Evolutionary conservation across 2,888 invertebrate genomes (phyloP), one percentile per base, ranked within the genome.

Genomic region (Cheilosia pagana): DNA sequence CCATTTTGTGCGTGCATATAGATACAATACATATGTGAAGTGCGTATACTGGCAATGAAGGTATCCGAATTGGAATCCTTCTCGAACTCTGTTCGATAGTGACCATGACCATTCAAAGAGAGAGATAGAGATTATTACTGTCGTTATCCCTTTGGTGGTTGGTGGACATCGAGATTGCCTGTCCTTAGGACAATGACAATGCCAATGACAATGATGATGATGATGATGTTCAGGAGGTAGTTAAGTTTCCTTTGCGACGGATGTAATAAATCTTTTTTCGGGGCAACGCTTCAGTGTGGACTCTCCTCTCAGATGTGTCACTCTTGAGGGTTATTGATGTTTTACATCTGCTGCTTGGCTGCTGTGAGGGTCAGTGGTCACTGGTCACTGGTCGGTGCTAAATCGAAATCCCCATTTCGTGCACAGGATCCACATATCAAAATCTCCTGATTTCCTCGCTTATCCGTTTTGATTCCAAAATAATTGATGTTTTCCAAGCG

Each of bases 271-370:
- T 85, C 85, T 85, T 81, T 68, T 79, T 68, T 52, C 45, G 62
- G 50, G 57, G 41, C 19, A 62, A 59, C 65, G 60, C 43, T 76
- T 63, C 75, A 70, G 7, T 76, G 63, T 76, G 76, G 60, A 68
- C 57, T 55, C 57, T 55, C 72, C 62, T 35, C 53, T 85, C 67
- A 52, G 75, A 85, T 76, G 76, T 85, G 85, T 85, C 85, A 85
- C 62, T 81, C 60, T 76, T 55, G 81, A 85, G 85, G 85, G 85
- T 81, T 85, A 85, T 85, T 85, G 85, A 85, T 85, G 85, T 81
- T 85, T 85, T 76, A 85, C 85, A 85, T 85, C 85, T 82, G 81
- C 81, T 71, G 16, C 67, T n/a, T n/a, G n/a, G 53, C 28, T 62
- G 62, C 63, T 53, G 74, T 59, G 63, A 74, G 79, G 50, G 28